Conservation (phyloP, 2,888 invertebrate species). For the Branchinecta sandiegonensis region DNA sequence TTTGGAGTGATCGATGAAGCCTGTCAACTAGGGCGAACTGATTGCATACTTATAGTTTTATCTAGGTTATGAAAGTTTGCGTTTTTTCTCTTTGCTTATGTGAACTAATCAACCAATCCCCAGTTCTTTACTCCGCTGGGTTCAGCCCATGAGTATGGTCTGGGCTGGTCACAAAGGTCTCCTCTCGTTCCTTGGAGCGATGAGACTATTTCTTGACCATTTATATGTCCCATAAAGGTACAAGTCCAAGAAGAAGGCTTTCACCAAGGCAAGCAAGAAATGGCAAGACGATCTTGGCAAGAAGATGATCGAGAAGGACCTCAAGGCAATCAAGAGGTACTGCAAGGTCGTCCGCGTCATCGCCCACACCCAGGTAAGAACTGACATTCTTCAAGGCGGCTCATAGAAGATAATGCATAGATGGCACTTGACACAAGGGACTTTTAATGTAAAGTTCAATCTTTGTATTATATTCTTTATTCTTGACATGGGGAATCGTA, state of each 20-base stretch:
- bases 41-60: not conserved
- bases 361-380: conserved; percentile 84
- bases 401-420: too few species aligned
- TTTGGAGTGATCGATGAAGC: conserved; percentile 23
- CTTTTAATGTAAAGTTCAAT: too few species aligned
- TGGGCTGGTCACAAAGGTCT: conserved; percentile 23
- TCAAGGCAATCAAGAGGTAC: conserved; percentile 95
- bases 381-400: conserved; percentile 7
- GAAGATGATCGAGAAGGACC: conserved; percentile 90
- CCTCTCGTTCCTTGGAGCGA: conserved; percentile 26
- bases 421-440: too few species aligned
- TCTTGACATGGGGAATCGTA: too few species aligned
- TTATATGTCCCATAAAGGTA: conserved; percentile 51
- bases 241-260: conserved; percentile 99
- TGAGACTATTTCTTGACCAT: conserved; percentile 25
- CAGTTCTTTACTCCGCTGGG: conserved; percentile 8
- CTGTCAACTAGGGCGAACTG: conserved; percentile 25
- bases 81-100: not conserved
- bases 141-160: not conserved
- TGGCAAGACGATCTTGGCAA: conserved; percentile 96
- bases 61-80: too few species aligned
- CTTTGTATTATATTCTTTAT: too few species aligned
- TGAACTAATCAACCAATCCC: not conserved
- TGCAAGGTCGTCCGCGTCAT: conserved; percentile 92
- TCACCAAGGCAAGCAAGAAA: conserved; percentile 93